Percentiles rank a stretch among this genome's conserved stretches.
These are phyloP conservation scores for Celastrina argiolus DNA, from an alignment of 2,888 invertebrate species.

Conservation along the genomic window DNA sequence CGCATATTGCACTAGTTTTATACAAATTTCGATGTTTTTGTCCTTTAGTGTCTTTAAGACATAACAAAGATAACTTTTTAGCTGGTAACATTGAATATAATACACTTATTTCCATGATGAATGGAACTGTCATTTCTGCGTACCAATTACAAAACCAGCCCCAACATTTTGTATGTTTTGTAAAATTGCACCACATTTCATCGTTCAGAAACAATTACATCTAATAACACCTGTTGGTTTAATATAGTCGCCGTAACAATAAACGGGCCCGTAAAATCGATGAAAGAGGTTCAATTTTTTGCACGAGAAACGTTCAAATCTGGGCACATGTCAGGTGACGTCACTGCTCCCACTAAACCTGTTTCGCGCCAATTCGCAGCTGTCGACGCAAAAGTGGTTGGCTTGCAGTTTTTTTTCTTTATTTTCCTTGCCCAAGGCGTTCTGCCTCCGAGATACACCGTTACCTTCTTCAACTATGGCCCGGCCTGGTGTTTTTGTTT, in stretches of 20 bases:
- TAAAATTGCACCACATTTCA: background rate
- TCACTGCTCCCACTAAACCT: conserved; percentile 65
- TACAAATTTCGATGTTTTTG: too few species aligned
- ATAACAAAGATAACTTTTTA: too few species aligned
- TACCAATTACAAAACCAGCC: background rate
- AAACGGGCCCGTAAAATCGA: conserved; percentile 54
- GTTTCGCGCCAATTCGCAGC: conserved; percentile 75
- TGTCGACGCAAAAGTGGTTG: conserved; percentile 62
- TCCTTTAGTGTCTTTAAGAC: too few species aligned
- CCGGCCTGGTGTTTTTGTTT: conserved; percentile 40
- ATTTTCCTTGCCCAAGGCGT: conserved; percentile 47
- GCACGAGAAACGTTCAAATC: conserved; percentile 44
- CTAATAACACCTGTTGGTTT: conserved; percentile 36
- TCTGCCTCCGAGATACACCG: conserved; percentile 64
- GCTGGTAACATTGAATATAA: too few species aligned
- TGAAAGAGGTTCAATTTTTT: conserved; percentile 58
- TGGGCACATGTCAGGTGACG: conserved; percentile 69
- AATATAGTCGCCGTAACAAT: conserved; percentile 42
- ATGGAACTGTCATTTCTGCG: background rate
- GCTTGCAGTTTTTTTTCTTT: conserved; percentile 49
- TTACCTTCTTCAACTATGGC: conserved; percentile 54
- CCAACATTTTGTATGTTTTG: background rate
- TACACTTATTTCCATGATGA: background rate
- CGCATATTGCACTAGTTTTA: background rate
- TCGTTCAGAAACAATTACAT: conserved; percentile 22